Evolutionary conservation across 2,888 invertebrate genomes (phyloP), one percentile per base, ranked within the genome.

Genomic region (Eurytoma adleriae): DNA sequence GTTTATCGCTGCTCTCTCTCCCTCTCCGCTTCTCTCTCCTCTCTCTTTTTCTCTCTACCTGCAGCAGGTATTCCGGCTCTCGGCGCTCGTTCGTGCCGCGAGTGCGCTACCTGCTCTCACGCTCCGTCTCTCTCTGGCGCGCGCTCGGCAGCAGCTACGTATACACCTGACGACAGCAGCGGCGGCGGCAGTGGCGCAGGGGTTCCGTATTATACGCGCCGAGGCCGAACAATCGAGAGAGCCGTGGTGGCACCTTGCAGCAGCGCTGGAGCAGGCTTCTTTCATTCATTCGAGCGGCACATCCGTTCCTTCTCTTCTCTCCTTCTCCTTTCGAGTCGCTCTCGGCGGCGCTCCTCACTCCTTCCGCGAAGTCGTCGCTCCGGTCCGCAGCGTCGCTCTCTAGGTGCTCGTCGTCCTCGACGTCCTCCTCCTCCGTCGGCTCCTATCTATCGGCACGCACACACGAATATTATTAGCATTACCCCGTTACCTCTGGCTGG

Each of bases 151-250:
- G 76, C 70, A 40, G 79, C 82, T 72, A 72, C 79, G 78, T 76
- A 79, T 79, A 79, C 81, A 79, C 81, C 76, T 77, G 80, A 80
- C 80, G 80, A 80, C 79, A 80, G 69, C 30, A 40, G 30, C 69
- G 27, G 54, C 70, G 20, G 52, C 48, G 61, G 52, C 69, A 30
- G 62, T 52, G 73, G 66, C 75, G 70, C 59, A 40, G 75, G 64
- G 54, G 48, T 73, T 54, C 54, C 13, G 14, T 68, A 67, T 72
- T 82, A 75, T 75, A 62, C 62, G 68, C 71, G 67, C 79, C 71
- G 82, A 76, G 81, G 79, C 80, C 76, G 83, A 82, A 83, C 84
- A 85, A 83, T 84, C 86, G 87, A 86, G 85, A 85, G 86, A 87
- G 87, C 85, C 84, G 85, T 72, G 72, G 71, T 72, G 74, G 78